These are phyloP conservation scores for Petrocephalus microphthalmus DNA, from an alignment of 2,113 vertebrate species.

Conservation along the genomic window DNA sequence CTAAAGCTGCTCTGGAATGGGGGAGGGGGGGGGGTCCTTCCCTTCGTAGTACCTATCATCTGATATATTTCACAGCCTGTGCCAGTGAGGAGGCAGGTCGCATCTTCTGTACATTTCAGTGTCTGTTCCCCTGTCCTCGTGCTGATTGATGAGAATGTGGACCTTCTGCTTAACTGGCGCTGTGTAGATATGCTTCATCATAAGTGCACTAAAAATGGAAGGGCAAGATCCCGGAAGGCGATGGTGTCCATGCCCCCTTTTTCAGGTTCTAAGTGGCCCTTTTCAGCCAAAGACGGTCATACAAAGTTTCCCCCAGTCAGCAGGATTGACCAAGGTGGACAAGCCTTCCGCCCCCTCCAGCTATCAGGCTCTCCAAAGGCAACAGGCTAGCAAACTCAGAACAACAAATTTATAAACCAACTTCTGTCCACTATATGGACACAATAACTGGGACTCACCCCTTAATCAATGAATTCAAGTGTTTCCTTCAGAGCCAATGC, in stretches of 20 bases:
- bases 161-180: background rate
- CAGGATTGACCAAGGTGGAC: background rate
- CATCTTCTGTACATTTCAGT: background rate
- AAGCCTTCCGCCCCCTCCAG: background rate
- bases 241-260: background rate
- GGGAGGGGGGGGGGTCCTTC: background rate
- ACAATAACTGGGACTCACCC: background rate
- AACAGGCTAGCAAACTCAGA: background rate
- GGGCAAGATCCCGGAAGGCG: background rate
- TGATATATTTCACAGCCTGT: background rate
- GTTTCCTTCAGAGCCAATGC: background rate
- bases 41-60: background rate
- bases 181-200: background rate
- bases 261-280: background rate
- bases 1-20: background rate
- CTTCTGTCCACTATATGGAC: background rate
- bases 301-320: background rate
- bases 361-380: background rate
- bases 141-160: background rate
- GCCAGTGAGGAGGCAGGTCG: background rate
- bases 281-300: background rate
- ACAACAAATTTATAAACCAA: background rate
- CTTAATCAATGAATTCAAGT: background rate
- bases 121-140: background rate
- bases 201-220: background rate